A percentile compares a stretch with the other conserved stretches of the same genome.
Conservation (phyloP, 2,113 vertebrate genomes). For the Paedocypris sp. region DNA sequence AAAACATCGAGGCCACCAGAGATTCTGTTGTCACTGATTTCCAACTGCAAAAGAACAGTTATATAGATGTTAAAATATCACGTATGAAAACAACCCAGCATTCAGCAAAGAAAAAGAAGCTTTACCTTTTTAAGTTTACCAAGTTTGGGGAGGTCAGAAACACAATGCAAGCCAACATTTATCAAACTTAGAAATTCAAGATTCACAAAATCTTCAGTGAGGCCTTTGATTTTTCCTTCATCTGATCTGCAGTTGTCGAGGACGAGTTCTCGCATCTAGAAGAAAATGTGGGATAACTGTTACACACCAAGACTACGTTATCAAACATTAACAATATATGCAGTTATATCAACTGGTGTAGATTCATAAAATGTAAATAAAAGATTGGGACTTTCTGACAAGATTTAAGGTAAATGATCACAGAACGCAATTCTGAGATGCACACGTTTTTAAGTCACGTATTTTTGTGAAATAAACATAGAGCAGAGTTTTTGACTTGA, state of each 20-base stretch:
- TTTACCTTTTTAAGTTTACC: constrained; percentile 88
- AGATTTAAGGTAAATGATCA: too few species aligned
- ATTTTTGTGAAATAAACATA: too few species aligned
- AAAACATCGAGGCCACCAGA: constrained; percentile 80
- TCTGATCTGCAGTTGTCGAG: constrained; percentile 82
- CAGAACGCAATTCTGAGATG: too few species aligned
- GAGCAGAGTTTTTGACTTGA: too few species aligned
- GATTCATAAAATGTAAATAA: too few species aligned
- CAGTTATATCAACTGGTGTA: too few species aligned
- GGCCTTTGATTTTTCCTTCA: constrained; percentile 81
- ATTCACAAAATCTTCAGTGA: constrained; percentile 81
- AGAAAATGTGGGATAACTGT: not conserved
- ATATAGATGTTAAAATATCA: not conserved
- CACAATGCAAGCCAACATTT: constrained; percentile 76
- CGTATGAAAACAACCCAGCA: not conserved
- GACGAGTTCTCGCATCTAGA: constrained; percentile 80
- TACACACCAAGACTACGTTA: not conserved
- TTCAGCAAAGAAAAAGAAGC: not conserved
- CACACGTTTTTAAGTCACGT: too few species aligned
- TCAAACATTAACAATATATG: not conserved
- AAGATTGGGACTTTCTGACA: too few species aligned
- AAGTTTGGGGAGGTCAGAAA: constrained; percentile 81
- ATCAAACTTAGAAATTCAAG: constrained; percentile 90
- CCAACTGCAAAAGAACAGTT: constrained; percentile 66
- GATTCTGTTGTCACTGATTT: constrained; percentile 90